These are phyloP conservation scores for Perccottus glenii DNA, from an alignment of 2,113 vertebrate genomes.

Conservation along the genomic window DNA sequence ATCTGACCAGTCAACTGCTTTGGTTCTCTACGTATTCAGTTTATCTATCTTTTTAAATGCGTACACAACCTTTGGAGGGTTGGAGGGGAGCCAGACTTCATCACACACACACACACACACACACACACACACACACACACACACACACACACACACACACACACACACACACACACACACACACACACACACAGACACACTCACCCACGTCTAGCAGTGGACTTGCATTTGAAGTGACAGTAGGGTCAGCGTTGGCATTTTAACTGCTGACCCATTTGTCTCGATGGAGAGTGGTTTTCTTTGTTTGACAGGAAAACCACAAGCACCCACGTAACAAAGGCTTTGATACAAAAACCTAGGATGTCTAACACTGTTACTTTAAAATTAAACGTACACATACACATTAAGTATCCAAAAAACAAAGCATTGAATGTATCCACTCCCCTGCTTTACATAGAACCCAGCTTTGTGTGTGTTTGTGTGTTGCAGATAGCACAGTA, in stretches of 20 bases:
- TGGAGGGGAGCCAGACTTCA: not conserved
- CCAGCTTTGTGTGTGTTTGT: slow-evolving; percentile 7
- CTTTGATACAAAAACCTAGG: not conserved
- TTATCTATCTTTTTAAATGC: slow-evolving; percentile 36
- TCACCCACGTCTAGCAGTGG: slow-evolving; percentile 16
- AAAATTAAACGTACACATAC: no score
- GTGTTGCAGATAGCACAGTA: not conserved
- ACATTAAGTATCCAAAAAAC: no score
- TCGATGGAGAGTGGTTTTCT: slow-evolving; percentile 31
- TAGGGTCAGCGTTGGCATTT: slow-evolving; percentile 62
- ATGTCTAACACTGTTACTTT: not conserved
- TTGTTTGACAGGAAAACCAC: slow-evolving; percentile 18
- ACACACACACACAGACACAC: slow-evolving; percentile 25
- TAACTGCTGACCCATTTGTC: slow-evolving; percentile 72
- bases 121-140: slow-evolving; percentile 4
- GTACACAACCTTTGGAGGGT: slow-evolving; percentile 13
- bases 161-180: slow-evolving; percentile 25
- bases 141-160: slow-evolving; percentile 18
- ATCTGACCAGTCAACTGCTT: slow-evolving; percentile 47
- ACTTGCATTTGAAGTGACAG: slow-evolving; percentile 61
- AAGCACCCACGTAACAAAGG: not conserved
- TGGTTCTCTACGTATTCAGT: slow-evolving; percentile 1
- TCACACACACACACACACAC: not conserved
- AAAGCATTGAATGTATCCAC: no score
- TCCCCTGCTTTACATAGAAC: no score